Conservation (phyloP, 1,140 invertebrate genomes). For the Atta colombica region DNA sequence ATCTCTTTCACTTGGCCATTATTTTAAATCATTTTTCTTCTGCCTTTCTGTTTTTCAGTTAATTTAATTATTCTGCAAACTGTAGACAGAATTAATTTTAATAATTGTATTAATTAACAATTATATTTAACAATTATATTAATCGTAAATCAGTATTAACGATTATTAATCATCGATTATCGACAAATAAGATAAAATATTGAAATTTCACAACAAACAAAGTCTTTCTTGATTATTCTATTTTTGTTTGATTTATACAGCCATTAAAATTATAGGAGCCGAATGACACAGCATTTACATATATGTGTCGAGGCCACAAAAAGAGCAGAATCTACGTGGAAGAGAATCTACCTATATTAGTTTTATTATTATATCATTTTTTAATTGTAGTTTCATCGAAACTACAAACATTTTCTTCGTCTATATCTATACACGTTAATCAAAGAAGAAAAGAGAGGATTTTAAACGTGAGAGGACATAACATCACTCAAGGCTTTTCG, state of each 20-base stretch:
- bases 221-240: neutral
- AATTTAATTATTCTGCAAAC: neutral
- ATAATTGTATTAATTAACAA: neutral
- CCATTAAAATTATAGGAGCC: neutral
- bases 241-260: neutral
- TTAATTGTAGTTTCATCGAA: constrained; percentile 1
- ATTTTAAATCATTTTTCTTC: neutral
- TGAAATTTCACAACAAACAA: neutral
- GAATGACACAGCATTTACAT: neutral
- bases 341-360: neutral
- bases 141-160: neutral
- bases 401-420: neutral
- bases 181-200: neutral
- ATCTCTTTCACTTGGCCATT: constrained; percentile 9
- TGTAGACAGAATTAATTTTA: neutral
- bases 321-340: neutral
- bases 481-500: constrained; percentile 56
- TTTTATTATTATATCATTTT: constrained; percentile 46
- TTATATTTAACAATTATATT: neutral
- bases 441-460: too few species aligned
- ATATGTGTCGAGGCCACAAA: neutral
- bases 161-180: neutral
- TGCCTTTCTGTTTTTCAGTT: neutral
- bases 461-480: constrained; percentile 32
- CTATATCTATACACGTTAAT: neutral